Evolutionary conservation across 2,888 invertebrate species (phyloP).

Genomic region (Embidobia sp.): DNA sequence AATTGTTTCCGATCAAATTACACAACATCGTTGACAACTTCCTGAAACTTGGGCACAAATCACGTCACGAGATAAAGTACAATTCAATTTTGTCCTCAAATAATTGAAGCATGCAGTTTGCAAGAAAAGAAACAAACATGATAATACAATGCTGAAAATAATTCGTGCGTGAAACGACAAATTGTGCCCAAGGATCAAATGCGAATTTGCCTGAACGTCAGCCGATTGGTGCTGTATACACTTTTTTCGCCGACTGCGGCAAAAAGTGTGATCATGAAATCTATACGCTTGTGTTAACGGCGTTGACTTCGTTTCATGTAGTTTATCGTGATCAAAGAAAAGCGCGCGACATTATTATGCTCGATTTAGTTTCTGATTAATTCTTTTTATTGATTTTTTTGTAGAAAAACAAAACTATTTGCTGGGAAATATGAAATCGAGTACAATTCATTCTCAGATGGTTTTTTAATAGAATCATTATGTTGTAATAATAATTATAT

Average conservation of each 20-base stretch:
- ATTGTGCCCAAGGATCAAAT: slow-evolving; percentile 47
- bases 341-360: too few relatives aligned
- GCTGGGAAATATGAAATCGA: too few relatives aligned
- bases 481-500: too few relatives aligned
- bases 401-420: too few relatives aligned
- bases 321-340: not conserved
- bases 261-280: slow-evolving; percentile 1
- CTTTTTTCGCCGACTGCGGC: slow-evolving; percentile 1
- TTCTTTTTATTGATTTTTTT: too few relatives aligned
- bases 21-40: slow-evolving; percentile 12
- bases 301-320: not conserved
- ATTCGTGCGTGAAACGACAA: slow-evolving; percentile 70
- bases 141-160: slow-evolving; percentile 59
- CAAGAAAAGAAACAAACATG: slow-evolving; percentile 25
- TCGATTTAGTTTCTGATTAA: too few relatives aligned
- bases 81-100: slow-evolving; percentile 33
- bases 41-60: slow-evolving; percentile 26
- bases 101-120: slow-evolving; percentile 38
- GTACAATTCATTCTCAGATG: too few relatives aligned
- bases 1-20: slow-evolving; percentile 20
- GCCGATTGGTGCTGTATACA: not conserved
- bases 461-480: too few relatives aligned
- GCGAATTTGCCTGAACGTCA: slow-evolving; percentile 35
- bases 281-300: slow-evolving; percentile 5
- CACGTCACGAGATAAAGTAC: slow-evolving; percentile 11